A percentile compares a stretch with the other conserved stretches of the same genome.
phyloP scores from a whole-genome alignment of 2,888 invertebrate species.

The Brachypterus glaber region DNA sequence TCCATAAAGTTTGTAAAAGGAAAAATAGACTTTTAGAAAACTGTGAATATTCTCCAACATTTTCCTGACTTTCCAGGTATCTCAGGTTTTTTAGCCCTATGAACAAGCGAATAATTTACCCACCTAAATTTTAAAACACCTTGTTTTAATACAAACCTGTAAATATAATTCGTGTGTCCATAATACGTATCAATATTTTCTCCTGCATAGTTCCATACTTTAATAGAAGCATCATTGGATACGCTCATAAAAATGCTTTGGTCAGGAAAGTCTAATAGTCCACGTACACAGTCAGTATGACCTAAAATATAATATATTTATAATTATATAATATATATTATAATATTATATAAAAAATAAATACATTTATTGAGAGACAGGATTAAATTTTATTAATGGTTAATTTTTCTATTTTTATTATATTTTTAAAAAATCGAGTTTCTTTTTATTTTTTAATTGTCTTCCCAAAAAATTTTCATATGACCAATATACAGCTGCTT shows the following conservation, averaged over 20 bases:
- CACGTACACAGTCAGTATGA: slow-evolving; percentile 89
- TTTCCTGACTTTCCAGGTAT: too few relatives aligned
- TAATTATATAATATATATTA: too few relatives aligned
- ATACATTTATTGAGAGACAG: background rate
- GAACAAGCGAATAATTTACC: too few relatives aligned
- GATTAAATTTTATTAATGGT: background rate
- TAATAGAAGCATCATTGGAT: slow-evolving; percentile 84
- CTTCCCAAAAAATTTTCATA: too few relatives aligned
- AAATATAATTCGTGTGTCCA: slow-evolving; percentile 85
- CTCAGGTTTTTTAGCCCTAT: too few relatives aligned
- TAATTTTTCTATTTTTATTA: background rate
- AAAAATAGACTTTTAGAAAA: too few relatives aligned
- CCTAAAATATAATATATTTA: slow-evolving; percentile 44
- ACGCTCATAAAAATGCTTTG: slow-evolving; percentile 76
- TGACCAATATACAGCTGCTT: too few relatives aligned
- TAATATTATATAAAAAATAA: background rate
- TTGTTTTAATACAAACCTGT: too few relatives aligned
- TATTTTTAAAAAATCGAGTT: background rate
- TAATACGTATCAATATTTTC: slow-evolving; percentile 65
- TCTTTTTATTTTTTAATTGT: background rate
- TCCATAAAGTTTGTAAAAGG: too few relatives aligned
- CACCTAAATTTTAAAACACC: too few relatives aligned
- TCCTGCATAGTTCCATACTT: slow-evolving; percentile 74
- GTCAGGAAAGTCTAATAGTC: slow-evolving; percentile 56
- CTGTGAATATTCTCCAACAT: too few relatives aligned